Evolutionary conservation across 2,797 vertebrate species (phyloP).

Genomic region (Champsocephalus esox): DNA sequence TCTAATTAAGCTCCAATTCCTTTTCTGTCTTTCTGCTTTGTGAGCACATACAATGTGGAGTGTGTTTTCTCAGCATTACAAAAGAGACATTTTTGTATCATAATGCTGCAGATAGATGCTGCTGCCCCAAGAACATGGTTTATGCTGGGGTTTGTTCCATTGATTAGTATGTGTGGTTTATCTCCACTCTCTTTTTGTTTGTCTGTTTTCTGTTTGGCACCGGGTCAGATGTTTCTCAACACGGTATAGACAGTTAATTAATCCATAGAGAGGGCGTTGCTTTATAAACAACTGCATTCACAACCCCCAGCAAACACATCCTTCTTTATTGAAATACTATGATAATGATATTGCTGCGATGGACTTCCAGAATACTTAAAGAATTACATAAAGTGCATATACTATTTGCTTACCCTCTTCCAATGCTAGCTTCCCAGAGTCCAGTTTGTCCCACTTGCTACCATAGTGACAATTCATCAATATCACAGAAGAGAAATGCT

Average conservation of each 20-base stretch:
- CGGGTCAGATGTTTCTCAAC: slow-evolving; percentile 46
- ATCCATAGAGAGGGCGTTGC: slow-evolving; percentile 37
- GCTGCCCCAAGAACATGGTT: slow-evolving; percentile 61
- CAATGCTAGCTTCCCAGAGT: slow-evolving; percentile 26
- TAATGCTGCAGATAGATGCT: slow-evolving; percentile 73
- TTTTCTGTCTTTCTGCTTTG: slow-evolving; percentile 71
- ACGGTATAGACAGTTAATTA: slow-evolving; percentile 52
- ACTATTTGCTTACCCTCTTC: slow-evolving; percentile 15
- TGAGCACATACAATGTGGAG: slow-evolving; percentile 71
- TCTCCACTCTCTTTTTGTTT: slow-evolving; percentile 16
- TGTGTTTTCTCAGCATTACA: slow-evolving; percentile 76
- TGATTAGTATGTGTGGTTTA: slow-evolving; percentile 63
- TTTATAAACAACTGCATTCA: slow-evolving; percentile 27
- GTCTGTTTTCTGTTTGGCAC: slow-evolving; percentile 30
- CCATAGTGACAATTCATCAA: slow-evolving; percentile 70
- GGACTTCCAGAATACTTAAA: slow-evolving; percentile 28
- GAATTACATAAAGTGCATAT: not conserved
- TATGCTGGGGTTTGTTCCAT: slow-evolving; percentile 49
- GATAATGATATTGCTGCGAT: slow-evolving; percentile 12
- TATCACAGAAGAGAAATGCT: slow-evolving; percentile 64
- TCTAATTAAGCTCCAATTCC: slow-evolving; percentile 78
- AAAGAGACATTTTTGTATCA: slow-evolving; percentile 73
- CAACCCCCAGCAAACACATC: slow-evolving; percentile 2
- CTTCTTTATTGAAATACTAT: slow-evolving; percentile 9
- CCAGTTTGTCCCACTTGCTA: slow-evolving; percentile 44